Conservation (phyloP, 2,797 vertebrate species). For the Lateolabrax maculatus region DNA sequence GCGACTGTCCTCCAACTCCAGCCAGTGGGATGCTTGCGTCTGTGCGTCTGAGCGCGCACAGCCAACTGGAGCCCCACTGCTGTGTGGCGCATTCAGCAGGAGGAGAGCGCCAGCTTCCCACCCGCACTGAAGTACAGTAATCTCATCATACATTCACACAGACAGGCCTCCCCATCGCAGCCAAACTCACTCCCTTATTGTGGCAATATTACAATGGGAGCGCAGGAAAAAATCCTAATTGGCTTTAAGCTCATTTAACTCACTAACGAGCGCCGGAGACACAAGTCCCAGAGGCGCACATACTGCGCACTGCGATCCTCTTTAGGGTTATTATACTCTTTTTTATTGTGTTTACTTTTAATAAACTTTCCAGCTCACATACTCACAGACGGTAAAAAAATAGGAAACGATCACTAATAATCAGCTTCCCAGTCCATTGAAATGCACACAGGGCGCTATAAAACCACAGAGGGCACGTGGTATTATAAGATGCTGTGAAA, state of each 20-base stretch:
- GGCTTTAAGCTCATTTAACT: not conserved
- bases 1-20: conserved; percentile 75
- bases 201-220: not conserved
- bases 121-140: conserved; percentile 24
- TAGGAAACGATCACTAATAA: not conserved
- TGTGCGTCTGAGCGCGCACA: conserved; percentile 76
- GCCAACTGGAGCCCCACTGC: conserved; percentile 73
- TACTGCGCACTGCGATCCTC: not conserved
- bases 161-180: conserved; percentile 9
- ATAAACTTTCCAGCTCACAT: not conserved
- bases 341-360: conserved; percentile 24
- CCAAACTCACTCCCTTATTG: not conserved
- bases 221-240: not conserved
- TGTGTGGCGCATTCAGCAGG: conserved; percentile 70
- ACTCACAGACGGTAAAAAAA: not conserved
- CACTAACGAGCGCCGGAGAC: conserved; percentile 7
- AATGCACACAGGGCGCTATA: not conserved
- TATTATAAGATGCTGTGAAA: conserved; percentile 7
- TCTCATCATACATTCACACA: conserved; percentile 31
- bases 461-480: conserved; percentile 9
- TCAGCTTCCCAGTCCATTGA: not conserved
- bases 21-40: conserved; percentile 74
- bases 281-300: not conserved
- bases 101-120: conserved; percentile 51
- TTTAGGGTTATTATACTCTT: not conserved